Base-by-base conservation (phyloP, 2,797 vertebrate species). In the Crenichthys baileyi region DNA sequence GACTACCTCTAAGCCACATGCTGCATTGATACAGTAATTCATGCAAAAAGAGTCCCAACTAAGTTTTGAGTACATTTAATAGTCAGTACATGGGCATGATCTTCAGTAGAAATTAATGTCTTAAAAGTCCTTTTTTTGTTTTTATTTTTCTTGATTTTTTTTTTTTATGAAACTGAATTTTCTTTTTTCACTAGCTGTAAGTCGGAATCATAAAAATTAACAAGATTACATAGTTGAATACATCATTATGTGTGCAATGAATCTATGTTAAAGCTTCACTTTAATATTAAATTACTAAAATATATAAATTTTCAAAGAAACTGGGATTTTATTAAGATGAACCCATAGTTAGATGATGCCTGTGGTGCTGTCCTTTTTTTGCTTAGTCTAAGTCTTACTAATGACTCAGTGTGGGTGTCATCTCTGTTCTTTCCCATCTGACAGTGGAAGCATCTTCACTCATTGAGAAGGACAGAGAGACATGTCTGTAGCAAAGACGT, bases 401-500 rank as follows among this genome's bases (percentile, higher is more conserved):
- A 29, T 90, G 80, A 87, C 87, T 91, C 87, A 76, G 51, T 75
- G 85, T 83, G 84, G 89, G 83, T 87, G 85, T 92, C 92, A 84
- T 91, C 84, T 87, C 88, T 81, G 85, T 88, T 93, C 87, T 90
- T 76, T 81, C 72, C 76, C 79, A 80, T 84, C 78, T 85, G 90
- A 90, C 72, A 76, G 84, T 31, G 80, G 84, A 84, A 87, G 78
- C 85, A 70, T 91, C 91, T 86, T 85, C 72, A 80, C 90, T 95
- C 94, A 94, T 94, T 86, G 87, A 92, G 89, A 85, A 82, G 90
- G 90, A 95, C 93, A 89, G 90, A 83, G 84, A 89, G 89, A 93
- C 93, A 91, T 86, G 90, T 93, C 93, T 87, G 92, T 92, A 94
- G 95, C 93, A 95, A 94, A 95, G 93, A 90, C 90, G 83, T 82